These are phyloP conservation scores for Coranthus polyacanthus DNA, from an alignment of 2,797 vertebrate genomes.

Conservation along the genomic window DNA sequence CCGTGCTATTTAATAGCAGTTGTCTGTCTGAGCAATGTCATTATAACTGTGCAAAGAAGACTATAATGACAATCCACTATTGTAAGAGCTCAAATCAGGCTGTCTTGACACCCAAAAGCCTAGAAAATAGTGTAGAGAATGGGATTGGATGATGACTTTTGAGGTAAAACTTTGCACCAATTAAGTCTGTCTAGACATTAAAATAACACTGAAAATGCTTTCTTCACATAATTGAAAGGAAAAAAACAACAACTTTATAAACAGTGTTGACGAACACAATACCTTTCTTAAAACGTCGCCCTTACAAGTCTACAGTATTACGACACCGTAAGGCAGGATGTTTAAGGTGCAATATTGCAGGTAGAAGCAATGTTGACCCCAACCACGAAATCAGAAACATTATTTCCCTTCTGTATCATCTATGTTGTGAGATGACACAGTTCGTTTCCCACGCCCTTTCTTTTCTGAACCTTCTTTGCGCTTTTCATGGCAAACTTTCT, in stretches of 20 bases:
- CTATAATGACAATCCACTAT: conserved; percentile 20
- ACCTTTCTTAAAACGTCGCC: conserved; percentile 37
- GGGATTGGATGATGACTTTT: conserved; percentile 19
- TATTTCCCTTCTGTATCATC: conserved; percentile 33
- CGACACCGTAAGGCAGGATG: too few species aligned
- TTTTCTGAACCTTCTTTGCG: conserved; percentile 42
- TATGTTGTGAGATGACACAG: conserved; percentile 49
- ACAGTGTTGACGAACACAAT: too few species aligned
- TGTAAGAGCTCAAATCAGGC: conserved; percentile 4
- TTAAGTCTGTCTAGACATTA: conserved; percentile 13
- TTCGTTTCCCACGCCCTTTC: conserved; percentile 44
- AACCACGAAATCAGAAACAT: conserved; percentile 40
- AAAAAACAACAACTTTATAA: too few species aligned
- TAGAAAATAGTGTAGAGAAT: background rate
- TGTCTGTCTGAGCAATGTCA: conserved; percentile 19
- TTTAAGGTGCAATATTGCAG: conserved; percentile 28
- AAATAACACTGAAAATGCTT: background rate
- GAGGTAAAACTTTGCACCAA: conserved; percentile 8
- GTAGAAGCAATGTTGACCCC: conserved; percentile 10
- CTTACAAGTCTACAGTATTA: conserved; percentile 10
- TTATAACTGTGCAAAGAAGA: conserved; percentile 25
- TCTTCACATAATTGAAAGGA: too few species aligned
- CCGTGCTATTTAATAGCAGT: conserved; percentile 6
- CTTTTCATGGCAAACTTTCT: conserved; percentile 58
- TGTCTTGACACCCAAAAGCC: conserved; percentile 34